Evolutionary conservation across 2,797 vertebrate genomes (phyloP), one percentile per base, ranked within the genome.

Genomic region (Premnoplex brunnescens): DNA sequence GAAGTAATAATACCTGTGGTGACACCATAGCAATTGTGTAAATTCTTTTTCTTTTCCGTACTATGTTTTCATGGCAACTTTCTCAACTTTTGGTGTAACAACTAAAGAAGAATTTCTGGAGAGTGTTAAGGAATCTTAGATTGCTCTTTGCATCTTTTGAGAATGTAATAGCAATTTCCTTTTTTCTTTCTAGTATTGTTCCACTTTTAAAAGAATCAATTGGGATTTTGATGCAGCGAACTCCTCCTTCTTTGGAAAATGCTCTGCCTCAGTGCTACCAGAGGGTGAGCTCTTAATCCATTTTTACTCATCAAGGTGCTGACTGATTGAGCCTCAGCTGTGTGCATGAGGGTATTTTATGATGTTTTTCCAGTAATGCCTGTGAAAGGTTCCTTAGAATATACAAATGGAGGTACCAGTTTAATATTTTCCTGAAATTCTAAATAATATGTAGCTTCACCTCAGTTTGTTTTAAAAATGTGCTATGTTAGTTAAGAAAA

Each of bases 141-240:
- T 77, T 95, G 26, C 41, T 83, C 72, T 64, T 75, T 86, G 32
- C 14, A 39, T 37, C 30, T 69, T 92, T 44, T 92, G 43, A 76
- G 68, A 76, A 44, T 56, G 10, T 58, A 26, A 7, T 56, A 87
- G 74, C 87, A 89, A 55, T 58, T 58, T 75, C 39, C 72, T 58
- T 95, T 52, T 94, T 95, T 39, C 26, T 95, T 95, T 93, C 48
- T 96, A 99, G 99, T 79, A 99, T 99, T 95, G 98, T 99, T 95
- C 99, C 99, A 16, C 98, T 99, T 93, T 96, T 99, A 91, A 99
- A 92, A 96, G 98, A 99, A 83, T 99, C 99, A 62, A 98, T 99
- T 69, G 99, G 99, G 58, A 99, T 99, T 97, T 96, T 99, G 97
- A 99, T 99, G 99, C 99, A 99, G 97, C 98, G 99, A 80, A 99